These are phyloP conservation scores for Ernsta delagoae DNA, from an alignment of 2,888 invertebrate species.

Conservation along the genomic window DNA sequence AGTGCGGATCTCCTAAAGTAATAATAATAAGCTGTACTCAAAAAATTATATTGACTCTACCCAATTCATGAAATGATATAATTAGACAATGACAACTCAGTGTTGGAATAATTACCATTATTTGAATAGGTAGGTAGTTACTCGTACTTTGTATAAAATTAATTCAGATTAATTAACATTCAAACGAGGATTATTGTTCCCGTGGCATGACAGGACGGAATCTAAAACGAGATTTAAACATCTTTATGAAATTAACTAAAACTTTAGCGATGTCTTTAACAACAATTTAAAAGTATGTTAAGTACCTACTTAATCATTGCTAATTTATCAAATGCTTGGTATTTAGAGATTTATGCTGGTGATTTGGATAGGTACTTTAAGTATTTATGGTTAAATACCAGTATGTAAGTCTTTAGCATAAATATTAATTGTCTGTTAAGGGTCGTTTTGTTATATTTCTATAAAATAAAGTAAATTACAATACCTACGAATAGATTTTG, in stretches of 20 bases:
- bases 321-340: neutral
- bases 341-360: no score
- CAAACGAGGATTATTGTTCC: conserved; percentile 76
- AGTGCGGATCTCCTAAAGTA: no score
- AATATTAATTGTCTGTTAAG: no score
- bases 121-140: conserved; percentile 53
- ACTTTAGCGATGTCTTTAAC: conserved; percentile 55
- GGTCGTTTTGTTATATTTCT: no score
- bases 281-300: conserved; percentile 3
- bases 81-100: conserved; percentile 50
- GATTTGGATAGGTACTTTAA: no score
- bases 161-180: conserved; percentile 76
- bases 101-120: conserved; percentile 53
- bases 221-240: conserved; percentile 58
- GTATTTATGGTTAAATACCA: no score
- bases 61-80: no score
- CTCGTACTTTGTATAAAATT: conserved; percentile 64
- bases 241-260: conserved; percentile 56
- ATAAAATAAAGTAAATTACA: no score
- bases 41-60: conserved; percentile 9
- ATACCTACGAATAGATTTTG: no score
- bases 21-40: neutral
- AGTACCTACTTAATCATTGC: no score
- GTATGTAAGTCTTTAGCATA: no score
- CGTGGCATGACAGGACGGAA: conserved; percentile 62